Evolutionary conservation across 1,140 invertebrate species (phyloP).

Genomic region (Homalodisca vitripennis): DNA sequence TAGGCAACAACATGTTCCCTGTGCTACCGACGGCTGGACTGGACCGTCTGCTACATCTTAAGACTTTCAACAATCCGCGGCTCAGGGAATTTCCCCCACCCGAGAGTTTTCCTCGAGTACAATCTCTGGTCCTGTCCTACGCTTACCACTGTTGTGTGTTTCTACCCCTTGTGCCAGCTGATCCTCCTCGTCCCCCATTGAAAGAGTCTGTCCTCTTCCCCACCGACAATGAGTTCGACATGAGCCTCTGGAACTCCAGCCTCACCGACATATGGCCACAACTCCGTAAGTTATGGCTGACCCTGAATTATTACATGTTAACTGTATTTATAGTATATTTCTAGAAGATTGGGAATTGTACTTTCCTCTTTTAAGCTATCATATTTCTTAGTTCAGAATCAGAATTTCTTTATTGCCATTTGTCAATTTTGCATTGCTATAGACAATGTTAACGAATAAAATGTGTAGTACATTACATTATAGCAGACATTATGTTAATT

Average conservation of each 20-base stretch:
- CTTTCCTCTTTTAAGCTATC: too few relatives aligned
- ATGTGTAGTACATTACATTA: too few relatives aligned
- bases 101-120: constrained; percentile 80
- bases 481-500: background rate
- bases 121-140: constrained; percentile 76
- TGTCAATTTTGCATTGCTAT: too few relatives aligned
- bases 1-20: constrained; percentile 89
- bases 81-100: constrained; percentile 85
- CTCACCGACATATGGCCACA: constrained; percentile 77
- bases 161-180: constrained; percentile 58
- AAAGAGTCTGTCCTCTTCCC: constrained; percentile 71
- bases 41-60: constrained; percentile 76
- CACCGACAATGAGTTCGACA: constrained; percentile 65
- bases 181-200: constrained; percentile 49
- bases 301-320: background rate
- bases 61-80: constrained; percentile 90
- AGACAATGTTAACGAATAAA: too few relatives aligned
- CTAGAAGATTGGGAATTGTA: too few relatives aligned
- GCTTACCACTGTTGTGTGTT: constrained; percentile 97
- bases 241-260: constrained; percentile 73
- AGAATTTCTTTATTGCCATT: too few relatives aligned
- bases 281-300: constrained; percentile 59
- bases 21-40: constrained; percentile 79
- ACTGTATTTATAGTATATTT: too few relatives aligned
- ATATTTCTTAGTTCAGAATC: too few relatives aligned